These are phyloP conservation scores for Lycopodina hypogea DNA, from an alignment of 37 sponge, comb jelly and placozoan species.

Conservation along the genomic window DNA sequence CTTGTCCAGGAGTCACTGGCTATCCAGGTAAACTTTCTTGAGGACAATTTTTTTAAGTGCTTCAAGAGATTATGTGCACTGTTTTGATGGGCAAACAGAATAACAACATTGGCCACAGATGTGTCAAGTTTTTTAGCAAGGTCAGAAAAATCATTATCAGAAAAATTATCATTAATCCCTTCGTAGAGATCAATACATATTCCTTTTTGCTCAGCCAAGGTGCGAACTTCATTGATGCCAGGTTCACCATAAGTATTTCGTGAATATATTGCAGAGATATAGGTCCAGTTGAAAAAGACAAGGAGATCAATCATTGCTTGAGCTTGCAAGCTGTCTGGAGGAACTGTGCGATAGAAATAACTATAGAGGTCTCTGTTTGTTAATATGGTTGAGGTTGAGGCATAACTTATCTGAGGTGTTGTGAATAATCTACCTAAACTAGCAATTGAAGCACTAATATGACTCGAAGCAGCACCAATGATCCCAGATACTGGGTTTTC, in stretches of 20 bases:
- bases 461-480: slow-evolving; percentile 77
- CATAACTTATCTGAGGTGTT: slow-evolving; percentile 82
- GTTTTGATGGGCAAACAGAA: slow-evolving; percentile 47
- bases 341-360: slow-evolving; percentile 86
- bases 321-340: slow-evolving; percentile 81
- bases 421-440: slow-evolving; percentile 62
- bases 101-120: slow-evolving; percentile 52
- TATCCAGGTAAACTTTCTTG: slow-evolving; percentile 67
- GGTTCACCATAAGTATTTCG: slow-evolving; percentile 58
- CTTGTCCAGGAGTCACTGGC: slow-evolving; percentile 87
- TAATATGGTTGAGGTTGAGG: slow-evolving; percentile 74
- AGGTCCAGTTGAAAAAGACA: slow-evolving; percentile 63
- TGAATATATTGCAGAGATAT: slow-evolving; percentile 51
- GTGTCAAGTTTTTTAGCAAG: slow-evolving; percentile 16
- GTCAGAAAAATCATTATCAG: not conserved
- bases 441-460: slow-evolving; percentile 63
- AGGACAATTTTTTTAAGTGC: not conserved
- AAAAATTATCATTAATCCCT: slow-evolving; percentile 25
- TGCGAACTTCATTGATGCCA: slow-evolving; percentile 45
- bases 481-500: slow-evolving; percentile 45
- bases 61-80: slow-evolving; percentile 23
- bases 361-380: slow-evolving; percentile 70
- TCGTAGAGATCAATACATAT: slow-evolving; percentile 56
- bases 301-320: slow-evolving; percentile 81
- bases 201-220: slow-evolving; percentile 18